A percentile compares a stretch with the other conserved stretches of the same genome.
Evolutionary conservation across 2,113 vertebrate genomes (phyloP).

Genomic region (Struthidea cinerea): DNA sequence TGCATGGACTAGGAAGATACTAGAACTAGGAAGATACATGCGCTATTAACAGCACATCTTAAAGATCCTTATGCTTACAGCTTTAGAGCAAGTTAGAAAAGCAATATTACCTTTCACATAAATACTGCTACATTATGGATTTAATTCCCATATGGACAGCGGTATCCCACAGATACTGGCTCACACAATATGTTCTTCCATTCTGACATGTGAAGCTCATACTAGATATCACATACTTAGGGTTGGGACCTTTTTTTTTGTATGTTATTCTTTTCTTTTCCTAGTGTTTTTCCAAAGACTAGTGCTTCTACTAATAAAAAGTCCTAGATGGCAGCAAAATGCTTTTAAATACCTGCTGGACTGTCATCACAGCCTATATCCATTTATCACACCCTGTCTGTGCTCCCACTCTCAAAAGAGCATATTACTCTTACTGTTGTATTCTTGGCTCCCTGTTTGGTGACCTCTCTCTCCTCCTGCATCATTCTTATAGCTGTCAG

Average conservation of each 20-base stretch:
- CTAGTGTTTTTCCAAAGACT: background rate
- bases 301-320: background rate
- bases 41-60: background rate
- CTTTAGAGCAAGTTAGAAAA: background rate
- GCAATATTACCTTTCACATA: background rate
- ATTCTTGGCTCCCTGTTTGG: background rate
- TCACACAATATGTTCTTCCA: background rate
- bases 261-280: background rate
- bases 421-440: background rate
- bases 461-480: background rate
- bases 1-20: background rate
- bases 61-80: background rate
- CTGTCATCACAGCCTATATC: background rate
- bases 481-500: background rate
- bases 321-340: slow-evolving; percentile 56
- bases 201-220: background rate
- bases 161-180: background rate
- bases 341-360: background rate
- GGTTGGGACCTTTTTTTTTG: background rate
- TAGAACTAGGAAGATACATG: background rate
- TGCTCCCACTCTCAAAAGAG: background rate
- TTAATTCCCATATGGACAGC: background rate
- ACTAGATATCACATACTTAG: background rate
- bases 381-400: background rate
- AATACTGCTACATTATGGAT: background rate